A percentile compares a stretch with the other conserved stretches of the same genome.
Conservation (phyloP, 2,797 vertebrate genomes). For the Aratinga solstitialis region DNA sequence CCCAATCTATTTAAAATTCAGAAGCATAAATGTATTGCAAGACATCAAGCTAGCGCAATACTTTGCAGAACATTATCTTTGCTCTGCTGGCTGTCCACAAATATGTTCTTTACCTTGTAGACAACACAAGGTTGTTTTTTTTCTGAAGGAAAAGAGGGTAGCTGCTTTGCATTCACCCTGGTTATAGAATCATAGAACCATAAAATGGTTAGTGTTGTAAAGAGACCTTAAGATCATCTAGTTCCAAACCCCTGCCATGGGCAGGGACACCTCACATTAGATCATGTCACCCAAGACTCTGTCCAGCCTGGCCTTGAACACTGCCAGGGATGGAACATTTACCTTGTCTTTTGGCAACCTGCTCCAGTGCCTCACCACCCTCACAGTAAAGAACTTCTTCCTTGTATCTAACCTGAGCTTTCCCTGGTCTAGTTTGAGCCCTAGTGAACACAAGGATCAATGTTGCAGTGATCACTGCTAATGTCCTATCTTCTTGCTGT, state of each 20-base stretch:
- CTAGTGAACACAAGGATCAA: background rate
- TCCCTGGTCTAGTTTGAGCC: background rate
- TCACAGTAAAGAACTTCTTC: background rate
- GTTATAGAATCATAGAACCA: background rate
- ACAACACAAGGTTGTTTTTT: background rate
- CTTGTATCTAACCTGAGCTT: background rate
- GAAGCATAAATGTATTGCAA: background rate
- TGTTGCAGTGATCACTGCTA: background rate
- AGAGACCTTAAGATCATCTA: background rate
- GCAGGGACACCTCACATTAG: background rate
- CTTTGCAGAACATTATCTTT: background rate
- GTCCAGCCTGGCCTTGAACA: background rate
- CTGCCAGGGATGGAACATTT: background rate
- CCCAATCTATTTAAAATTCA: background rate
- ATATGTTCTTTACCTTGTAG: background rate
- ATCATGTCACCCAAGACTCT: background rate
- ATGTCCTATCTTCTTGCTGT: background rate
- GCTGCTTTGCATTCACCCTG: background rate
- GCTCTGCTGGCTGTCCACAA: background rate
- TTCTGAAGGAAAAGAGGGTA: background rate
- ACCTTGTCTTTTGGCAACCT: background rate
- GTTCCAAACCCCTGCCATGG: background rate
- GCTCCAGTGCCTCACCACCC: background rate
- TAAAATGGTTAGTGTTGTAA: background rate
- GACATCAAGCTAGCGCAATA: background rate